Evolutionary conservation across 2,113 vertebrate genomes (phyloP), one percentile per base, ranked within the genome.

Genomic region (Paracanthobrama guichenoti): DNA sequence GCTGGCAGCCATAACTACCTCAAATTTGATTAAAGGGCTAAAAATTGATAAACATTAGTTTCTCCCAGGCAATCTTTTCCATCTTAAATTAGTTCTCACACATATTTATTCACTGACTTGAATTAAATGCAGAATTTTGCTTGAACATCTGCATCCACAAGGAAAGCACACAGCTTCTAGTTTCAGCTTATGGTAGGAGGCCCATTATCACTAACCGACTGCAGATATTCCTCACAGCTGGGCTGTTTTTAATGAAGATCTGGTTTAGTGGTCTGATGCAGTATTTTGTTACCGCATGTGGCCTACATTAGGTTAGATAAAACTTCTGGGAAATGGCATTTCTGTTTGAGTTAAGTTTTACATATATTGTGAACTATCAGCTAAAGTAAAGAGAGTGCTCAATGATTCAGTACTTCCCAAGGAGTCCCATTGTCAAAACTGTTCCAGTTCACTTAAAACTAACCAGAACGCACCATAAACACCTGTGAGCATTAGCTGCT

Each of bases 221-320:
- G 18, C 50, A 78, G 75, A 53, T 20, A 75, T 39, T 78, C 39
- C 53, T 78, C 75, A 75, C 73, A 75, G 73, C 73, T 75, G 73
- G 73, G 7, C 53, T 78, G 75, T 78, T 78, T 77, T 57, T 78
- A 78, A 78, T 78, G 50, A 78, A 78, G 5, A 18, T 39, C 31
- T 57, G 53, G 28, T 57, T 57, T 57, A 77, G 73, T 20, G 14
- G 6, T 75, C 46, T 75, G 48, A 31, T 55, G 73, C 46, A 31
- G 22, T 77, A 39, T 39, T 57, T 20, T 77, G 53, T 39, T 77
- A 35, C 53, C 3, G 31, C 75, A 35, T 78, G 75, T 78, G 75
- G 75, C 53, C 31, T n/a, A 59, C 31, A 59, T 59, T 78, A 78
- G 6, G 53, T 59, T 20, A 2, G 72, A 75, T 11, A 48, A 75